Evolutionary conservation across 35 echinoderm and acorn worm species (phyloP).

Genomic region (Heliocidaris tuberculata): DNA sequence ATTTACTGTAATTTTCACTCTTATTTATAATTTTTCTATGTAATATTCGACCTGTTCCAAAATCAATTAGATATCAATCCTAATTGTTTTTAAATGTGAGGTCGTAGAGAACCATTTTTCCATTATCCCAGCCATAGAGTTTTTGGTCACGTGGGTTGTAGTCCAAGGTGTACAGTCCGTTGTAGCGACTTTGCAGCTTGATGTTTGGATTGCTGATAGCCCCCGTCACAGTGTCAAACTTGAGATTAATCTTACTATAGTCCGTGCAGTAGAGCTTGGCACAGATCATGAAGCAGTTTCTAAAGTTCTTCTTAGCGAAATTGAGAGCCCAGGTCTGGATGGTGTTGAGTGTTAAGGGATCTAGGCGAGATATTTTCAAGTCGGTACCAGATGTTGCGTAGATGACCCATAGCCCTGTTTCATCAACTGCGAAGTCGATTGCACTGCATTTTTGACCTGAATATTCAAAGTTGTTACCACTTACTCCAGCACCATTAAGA

Average conservation of each 20-base stretch:
- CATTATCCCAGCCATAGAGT: slow-evolving; percentile 70
- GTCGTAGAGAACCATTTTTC: slow-evolving; percentile 65
- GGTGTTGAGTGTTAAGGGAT: slow-evolving; percentile 39
- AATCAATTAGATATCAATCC: neutral
- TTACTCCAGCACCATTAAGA: slow-evolving; percentile 25
- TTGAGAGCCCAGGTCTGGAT: slow-evolving; percentile 29
- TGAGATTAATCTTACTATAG: slow-evolving; percentile 55
- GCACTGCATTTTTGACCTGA: neutral
- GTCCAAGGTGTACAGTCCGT: slow-evolving; percentile 44
- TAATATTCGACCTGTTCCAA: too few relatives aligned
- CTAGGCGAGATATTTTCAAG: slow-evolving; percentile 46
- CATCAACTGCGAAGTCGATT: slow-evolving; percentile 56
- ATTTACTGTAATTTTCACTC: too few relatives aligned
- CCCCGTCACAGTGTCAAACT: slow-evolving; percentile 49
- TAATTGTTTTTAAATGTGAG: slow-evolving; percentile 26
- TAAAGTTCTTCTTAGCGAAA: slow-evolving; percentile 45
- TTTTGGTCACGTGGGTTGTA: slow-evolving; percentile 65
- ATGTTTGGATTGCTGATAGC: slow-evolving; percentile 40
- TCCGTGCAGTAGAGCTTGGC: slow-evolving; percentile 61
- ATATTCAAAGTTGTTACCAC: neutral
- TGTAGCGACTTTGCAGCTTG: slow-evolving; percentile 47
- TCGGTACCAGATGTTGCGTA: slow-evolving; percentile 42
- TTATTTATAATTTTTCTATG: too few relatives aligned
- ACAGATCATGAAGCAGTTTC: slow-evolving; percentile 62
- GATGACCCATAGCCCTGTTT: slow-evolving; percentile 71